Conservation (phyloP, 2,797 vertebrate species). For the Petrocephalus schoutedeni region DNA sequence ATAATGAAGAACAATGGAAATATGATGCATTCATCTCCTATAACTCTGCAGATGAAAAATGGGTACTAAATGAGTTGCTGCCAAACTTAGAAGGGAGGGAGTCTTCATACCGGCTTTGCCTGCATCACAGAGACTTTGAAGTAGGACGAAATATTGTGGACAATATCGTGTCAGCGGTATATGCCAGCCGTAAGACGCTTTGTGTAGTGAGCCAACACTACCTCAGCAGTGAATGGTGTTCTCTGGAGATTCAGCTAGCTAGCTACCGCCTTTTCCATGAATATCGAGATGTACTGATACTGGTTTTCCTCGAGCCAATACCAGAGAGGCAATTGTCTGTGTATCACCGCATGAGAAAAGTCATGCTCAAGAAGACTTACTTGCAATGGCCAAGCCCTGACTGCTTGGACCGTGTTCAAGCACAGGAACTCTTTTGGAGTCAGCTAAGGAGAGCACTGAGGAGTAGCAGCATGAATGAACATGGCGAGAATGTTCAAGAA, state of each 20-base stretch:
- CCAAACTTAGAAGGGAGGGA: slow-evolving; percentile 60
- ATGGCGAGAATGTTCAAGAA: slow-evolving; percentile 25
- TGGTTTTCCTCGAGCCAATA: slow-evolving; percentile 73
- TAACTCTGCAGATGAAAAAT: slow-evolving; percentile 70
- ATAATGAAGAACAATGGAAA: slow-evolving; percentile 63
- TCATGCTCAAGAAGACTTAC: slow-evolving; percentile 79
- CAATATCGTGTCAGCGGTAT: slow-evolving; percentile 78
- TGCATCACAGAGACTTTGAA: slow-evolving; percentile 70
- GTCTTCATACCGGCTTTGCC: slow-evolving; percentile 62
- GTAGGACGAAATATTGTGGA: slow-evolving; percentile 65
- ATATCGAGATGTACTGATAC: slow-evolving; percentile 72
- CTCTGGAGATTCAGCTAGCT: slow-evolving; percentile 79
- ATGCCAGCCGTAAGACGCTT: slow-evolving; percentile 74
- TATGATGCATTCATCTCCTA: slow-evolving; percentile 84
- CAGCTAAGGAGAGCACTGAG: slow-evolving; percentile 63
- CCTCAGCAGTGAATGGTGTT: slow-evolving; percentile 81
- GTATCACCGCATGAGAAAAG: slow-evolving; percentile 78
- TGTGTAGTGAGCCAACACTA: slow-evolving; percentile 76
- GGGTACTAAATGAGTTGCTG: slow-evolving; percentile 69
- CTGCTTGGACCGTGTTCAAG: slow-evolving; percentile 55
- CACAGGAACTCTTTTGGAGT: slow-evolving; percentile 73
- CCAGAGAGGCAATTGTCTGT: slow-evolving; percentile 64
- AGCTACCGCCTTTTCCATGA: slow-evolving; percentile 80
- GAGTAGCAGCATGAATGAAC: slow-evolving; percentile 42
- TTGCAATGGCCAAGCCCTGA: slow-evolving; percentile 68